Evolutionary conservation across 2,888 invertebrate genomes (phyloP), one percentile per base, ranked within the genome.

Genomic region (Chironomus riparius): DNA sequence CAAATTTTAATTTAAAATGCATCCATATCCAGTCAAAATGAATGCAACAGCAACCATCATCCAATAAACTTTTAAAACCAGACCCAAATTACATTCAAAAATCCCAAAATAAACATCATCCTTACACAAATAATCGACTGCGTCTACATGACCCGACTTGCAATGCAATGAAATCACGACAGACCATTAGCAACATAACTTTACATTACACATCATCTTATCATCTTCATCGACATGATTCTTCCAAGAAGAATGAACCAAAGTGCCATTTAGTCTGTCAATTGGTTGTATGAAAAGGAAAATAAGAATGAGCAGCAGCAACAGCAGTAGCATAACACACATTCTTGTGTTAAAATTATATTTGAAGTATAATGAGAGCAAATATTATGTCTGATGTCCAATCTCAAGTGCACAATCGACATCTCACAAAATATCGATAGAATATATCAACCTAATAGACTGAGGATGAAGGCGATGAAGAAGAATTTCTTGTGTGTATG

Each of bases 361-460:
- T 65, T 24, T 65, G 22, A 65, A 65, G 65, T 65, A 22, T 65
- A 65, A 65, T 65, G 65, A 65, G 65, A 21, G 65, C 12, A 65
- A 65, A 65, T 65, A 65, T 65, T 65, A 65, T 65, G 65, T 65
- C 65, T 65, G 65, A 65, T 65, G 65, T 65, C 65, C 65, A 56
- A 56, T 56, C 56, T 56, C 56, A 56, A 56, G 56, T 18, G 56
- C 56, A 56, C 56, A 56, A 56, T 56, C 56, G 56, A 56, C 56
- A 18, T 18, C 18, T 56, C 56, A 18, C n/a, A 15, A 56, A 56
- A 56, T 56, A 56, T 7, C 56, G 15, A 56, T 56, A 56, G 56
- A 56, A 38, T 38, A 56, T 56, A 56, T 56, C 56, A 15, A 56
- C 18, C 56, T 56, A 56, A 56, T 56, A 56, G 56, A 56, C 56